A percentile compares a stretch with the other conserved stretches of the same genome.
Evolutionary conservation across 1,140 invertebrate species (phyloP).

Genomic region (Bombus fervidus): DNA sequence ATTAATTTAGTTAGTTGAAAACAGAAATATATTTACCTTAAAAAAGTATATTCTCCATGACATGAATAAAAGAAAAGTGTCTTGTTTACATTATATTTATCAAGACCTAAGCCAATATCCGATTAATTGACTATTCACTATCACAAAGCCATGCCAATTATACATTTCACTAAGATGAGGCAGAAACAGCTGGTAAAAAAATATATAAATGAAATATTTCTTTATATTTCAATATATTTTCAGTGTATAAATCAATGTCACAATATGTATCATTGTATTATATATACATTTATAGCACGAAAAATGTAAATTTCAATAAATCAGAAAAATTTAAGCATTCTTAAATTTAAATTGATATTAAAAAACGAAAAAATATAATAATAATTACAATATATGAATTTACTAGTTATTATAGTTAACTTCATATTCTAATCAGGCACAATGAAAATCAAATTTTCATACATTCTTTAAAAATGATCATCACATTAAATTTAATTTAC

Average conservation of each 20-base stretch:
- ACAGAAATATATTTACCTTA: neutral
- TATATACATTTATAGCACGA: neutral
- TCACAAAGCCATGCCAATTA: conserved; percentile 1
- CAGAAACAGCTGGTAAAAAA: neutral
- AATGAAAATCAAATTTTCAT: neutral
- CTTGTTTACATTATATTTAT: conserved; percentile 11
- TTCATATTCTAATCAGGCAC: no score
- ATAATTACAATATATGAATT: neutral
- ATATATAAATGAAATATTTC: neutral
- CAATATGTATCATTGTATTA: neutral
- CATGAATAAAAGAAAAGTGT: neutral
- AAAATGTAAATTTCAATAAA: neutral
- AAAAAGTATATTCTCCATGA: conserved; percentile 12
- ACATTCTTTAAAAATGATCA: neutral
- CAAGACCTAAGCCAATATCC: conserved; percentile 3
- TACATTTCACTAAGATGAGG: neutral
- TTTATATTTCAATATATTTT: neutral
- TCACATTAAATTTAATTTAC: neutral
- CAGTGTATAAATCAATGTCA: neutral
- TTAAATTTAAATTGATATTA: neutral
- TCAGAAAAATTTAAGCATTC: neutral
- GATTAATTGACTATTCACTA: neutral
- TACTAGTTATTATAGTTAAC: neutral
- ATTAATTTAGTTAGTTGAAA: neutral
- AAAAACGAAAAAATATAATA: neutral